Base-by-base conservation (phyloP, 1,140 invertebrate genomes). In the Psix sp. region DNA sequence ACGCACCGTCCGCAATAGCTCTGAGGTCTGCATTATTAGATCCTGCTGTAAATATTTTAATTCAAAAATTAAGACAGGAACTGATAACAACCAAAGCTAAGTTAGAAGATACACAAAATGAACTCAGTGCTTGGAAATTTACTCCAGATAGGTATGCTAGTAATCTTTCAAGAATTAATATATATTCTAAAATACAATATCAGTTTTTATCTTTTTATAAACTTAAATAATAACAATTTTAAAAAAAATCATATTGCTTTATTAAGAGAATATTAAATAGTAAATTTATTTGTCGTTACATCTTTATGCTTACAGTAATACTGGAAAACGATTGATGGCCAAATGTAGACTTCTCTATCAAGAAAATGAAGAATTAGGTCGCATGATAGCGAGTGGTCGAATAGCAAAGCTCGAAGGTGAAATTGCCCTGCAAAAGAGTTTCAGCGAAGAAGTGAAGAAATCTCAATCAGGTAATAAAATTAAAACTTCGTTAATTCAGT, bases 101-200 rank as follows among this genome's bases (percentile, higher is more conserved):
- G 87, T 89, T 98, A 54, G 96, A 99, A 86, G 96, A 99, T 88
- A 98, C 96, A 16, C 97, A 99, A 88, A 98, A 97, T 88, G 97
- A 99, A 90, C 88, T 99, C 16, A 95, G 94, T 62, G 97, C 97
- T 0, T 99, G 97, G 97, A 99, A 99, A 87, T 99, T 99, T 83
- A 99, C 97, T 13, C 96, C 97, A 20, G 97, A 99, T 87, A 98
- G 96, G 92, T 93, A 84, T 45, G n/a, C n/a, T n/a, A n/a, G n/a
- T n/a, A n/a, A n/a, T n/a, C n/a, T n/a, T n/a, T n/a, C n/a, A n/a
- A n/a, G n/a, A n/a, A n/a, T n/a, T n/a, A n/a, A n/a, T n/a, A n/a
- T n/a, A n/a, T n/a, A n/a, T n/a, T n/a, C n/a, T n/a, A n/a, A n/a
- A n/a, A n/a, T n/a, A n/a, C n/a, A n/a, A n/a, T n/a, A n/a, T n/a